Evolutionary conservation across 2,888 invertebrate genomes (phyloP), one percentile per base, ranked within the genome.

Genomic region (Stenotaenia linearis): DNA sequence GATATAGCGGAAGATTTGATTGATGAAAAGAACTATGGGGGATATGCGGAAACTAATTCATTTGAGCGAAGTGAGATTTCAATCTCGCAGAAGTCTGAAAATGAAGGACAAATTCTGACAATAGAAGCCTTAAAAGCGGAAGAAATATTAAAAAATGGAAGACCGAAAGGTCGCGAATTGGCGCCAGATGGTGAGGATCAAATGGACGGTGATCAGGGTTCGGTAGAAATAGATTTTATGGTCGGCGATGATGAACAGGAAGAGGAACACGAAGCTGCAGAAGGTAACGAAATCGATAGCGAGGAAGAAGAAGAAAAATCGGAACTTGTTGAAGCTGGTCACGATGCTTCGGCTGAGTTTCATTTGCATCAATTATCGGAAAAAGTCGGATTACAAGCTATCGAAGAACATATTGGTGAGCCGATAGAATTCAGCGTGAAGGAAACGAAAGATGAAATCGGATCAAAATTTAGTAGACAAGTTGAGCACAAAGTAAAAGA

Each of bases 181-280:
- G 75, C 75, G 32, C 28, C 75, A 18, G 75, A 25, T 75, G 75
- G 75, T 35, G 75, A 75, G 9, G 75, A 75, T 75, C 75, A 75
- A 32, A 37, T 75, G 37, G 37, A 37, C 75, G 75, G 75, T 15
- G 32, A 75, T 18, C 37, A 35, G n/a, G 75, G 21, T 7, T 75
- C 75, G 9, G 75, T 75, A 32, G 75, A 75, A 35, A 21, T 75
- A 25, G 75, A 75, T n/a, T 75, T 75, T 18, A 75, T 37, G 75
- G 32, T 32, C 7, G 75, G 37, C 7, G 75, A 75, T 30, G 37
- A n/a, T 18, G 75, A 75, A 1, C 30, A 75, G 7, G 75, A 32
- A 35, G 32, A 75, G 5, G 35, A 30, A 75, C 7, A 75, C 3
- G 35, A 32, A 2, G 75, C 2, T 15, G 30, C n/a, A 10, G 18